A percentile compares a stretch with the other conserved stretches of the same genome.
Evolutionary conservation across 2,888 invertebrate genomes (phyloP).

Genomic region (Eristalinus sepulchralis): DNA sequence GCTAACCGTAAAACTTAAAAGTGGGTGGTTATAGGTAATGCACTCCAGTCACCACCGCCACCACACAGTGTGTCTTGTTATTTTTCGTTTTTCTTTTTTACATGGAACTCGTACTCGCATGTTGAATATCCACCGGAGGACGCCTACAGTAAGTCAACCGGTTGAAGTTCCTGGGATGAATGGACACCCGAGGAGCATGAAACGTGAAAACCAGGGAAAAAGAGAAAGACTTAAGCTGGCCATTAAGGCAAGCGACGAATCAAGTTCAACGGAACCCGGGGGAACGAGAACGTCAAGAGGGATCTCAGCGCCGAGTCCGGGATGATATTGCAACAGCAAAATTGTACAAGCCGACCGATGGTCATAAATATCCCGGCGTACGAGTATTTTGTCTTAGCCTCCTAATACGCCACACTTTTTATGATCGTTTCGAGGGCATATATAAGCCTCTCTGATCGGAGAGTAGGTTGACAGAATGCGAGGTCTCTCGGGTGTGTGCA

Average conservation of each 20-base stretch:
- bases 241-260: conserved; percentile 46
- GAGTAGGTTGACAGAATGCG: conserved; percentile 43
- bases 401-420: conserved; percentile 5
- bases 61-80: conserved; percentile 34
- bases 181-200: conserved; percentile 22
- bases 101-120: not conserved
- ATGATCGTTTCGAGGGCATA: not conserved
- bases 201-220: conserved; percentile 16
- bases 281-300: conserved; percentile 12
- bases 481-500: conserved; percentile 10
- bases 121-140: not conserved
- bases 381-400: conserved; percentile 26
- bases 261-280: conserved; percentile 65
- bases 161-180: conserved; percentile 45
- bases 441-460: conserved; percentile 10
- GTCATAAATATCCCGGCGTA: conserved; percentile 31
- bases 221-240: conserved; percentile 18
- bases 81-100: conserved; percentile 1
- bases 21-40: conserved; percentile 63
- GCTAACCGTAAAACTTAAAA: conserved; percentile 50
- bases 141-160: conserved; percentile 63
- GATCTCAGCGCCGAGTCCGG: conserved; percentile 24
- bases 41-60: conserved; percentile 24
- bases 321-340: conserved; percentile 19
- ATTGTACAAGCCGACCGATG: conserved; percentile 26